Evolutionary conservation across 2,888 invertebrate species (phyloP).

Genomic region (Anthrax anthrax): DNA sequence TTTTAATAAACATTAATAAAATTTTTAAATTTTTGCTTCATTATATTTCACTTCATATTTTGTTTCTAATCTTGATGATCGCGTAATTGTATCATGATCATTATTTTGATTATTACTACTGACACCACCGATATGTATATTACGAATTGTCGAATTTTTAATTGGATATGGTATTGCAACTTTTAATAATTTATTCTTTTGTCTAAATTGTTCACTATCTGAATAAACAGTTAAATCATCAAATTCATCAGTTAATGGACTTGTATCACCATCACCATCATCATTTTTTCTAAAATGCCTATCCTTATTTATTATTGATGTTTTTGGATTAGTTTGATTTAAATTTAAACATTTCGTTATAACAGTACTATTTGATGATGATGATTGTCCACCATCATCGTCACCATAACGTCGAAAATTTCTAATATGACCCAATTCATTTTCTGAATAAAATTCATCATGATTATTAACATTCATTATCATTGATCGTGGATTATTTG

Average conservation of each 20-base stretch:
- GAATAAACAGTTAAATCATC: constrained; percentile 12
- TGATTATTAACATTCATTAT: constrained; percentile 1
- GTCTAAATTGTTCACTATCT: constrained; percentile 11
- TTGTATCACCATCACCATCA: neutral
- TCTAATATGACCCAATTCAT: constrained; percentile 22
- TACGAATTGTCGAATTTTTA: neutral
- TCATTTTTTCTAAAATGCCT: neutral
- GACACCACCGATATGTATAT: neutral
- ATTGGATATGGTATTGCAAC: constrained; percentile 4
- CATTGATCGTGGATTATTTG: constrained; percentile 1
- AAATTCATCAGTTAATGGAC: constrained; percentile 5
- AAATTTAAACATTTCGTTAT: constrained; percentile 2
- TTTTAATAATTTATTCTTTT: constrained; percentile 1
- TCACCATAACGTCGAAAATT: constrained; percentile 10
- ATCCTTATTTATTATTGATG: too few species aligned
- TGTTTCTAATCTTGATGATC: constrained; percentile 13
- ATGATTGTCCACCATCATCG: constrained; percentile 3
- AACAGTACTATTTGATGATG: constrained; percentile 18
- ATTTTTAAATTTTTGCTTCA: constrained; percentile 35
- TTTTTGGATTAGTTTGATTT: neutral
- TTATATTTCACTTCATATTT: constrained; percentile 51
- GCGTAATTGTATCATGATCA: constrained; percentile 5
- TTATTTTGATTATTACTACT: neutral
- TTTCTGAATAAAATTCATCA: constrained; percentile 5
- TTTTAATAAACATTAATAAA: too few species aligned